Conservation (phyloP, 2,888 invertebrate species). For the Elgonia sp. region DNA sequence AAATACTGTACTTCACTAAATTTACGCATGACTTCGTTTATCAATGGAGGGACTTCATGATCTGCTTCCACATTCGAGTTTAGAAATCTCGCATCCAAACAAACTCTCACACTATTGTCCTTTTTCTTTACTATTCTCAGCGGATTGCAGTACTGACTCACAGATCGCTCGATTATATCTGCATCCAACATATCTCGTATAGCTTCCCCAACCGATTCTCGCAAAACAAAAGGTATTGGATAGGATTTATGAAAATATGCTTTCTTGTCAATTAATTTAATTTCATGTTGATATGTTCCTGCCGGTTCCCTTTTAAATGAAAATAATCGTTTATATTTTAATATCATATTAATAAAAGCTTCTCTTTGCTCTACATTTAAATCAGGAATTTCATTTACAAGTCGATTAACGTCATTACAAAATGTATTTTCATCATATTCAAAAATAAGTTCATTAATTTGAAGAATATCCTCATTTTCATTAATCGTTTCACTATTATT, state of each 20-base stretch:
- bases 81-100: conserved; percentile 82
- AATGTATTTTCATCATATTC: too few relatives aligned
- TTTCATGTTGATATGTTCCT: conserved; percentile 28
- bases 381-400: too few relatives aligned
- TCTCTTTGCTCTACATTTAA: background rate
- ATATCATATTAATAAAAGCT: conserved; percentile 13
- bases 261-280: conserved; percentile 11
- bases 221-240: conserved; percentile 76
- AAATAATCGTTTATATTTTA: conserved; percentile 73
- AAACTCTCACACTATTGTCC: conserved; percentile 80
- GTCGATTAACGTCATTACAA: too few relatives aligned
- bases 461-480: too few relatives aligned
- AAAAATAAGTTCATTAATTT: too few relatives aligned
- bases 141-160: conserved; percentile 81
- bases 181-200: conserved; percentile 80
- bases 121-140: conserved; percentile 81
- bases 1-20: conserved; percentile 64
- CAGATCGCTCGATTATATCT: conserved; percentile 79
- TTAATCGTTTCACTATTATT: too few relatives aligned
- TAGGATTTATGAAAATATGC: conserved; percentile 74
- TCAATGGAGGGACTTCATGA: conserved; percentile 76
- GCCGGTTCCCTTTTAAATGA: conserved; percentile 73
- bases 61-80: conserved; percentile 80
- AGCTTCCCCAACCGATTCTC: conserved; percentile 78
- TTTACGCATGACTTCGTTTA: conserved; percentile 71